phyloP scores from a whole-genome alignment of 2,888 invertebrate species.

The Capitulum mitella region DNA sequence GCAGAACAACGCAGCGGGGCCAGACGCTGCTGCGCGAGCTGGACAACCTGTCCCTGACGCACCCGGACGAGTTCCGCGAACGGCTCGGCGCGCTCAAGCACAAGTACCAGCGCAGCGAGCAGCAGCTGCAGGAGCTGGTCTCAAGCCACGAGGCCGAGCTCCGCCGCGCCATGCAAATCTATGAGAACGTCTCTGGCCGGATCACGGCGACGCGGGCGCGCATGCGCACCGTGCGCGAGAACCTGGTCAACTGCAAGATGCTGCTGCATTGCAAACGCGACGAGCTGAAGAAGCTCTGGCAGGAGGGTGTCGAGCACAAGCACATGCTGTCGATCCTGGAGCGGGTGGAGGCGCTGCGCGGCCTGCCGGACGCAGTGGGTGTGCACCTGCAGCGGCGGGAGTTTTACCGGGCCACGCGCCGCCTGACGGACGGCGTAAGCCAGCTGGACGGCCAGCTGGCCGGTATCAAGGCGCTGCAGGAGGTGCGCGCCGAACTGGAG shows the following conservation, averaged over 20 bases:
- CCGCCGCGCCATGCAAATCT: background rate
- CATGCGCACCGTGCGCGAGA: slow-evolving; percentile 42
- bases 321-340: slow-evolving; percentile 79
- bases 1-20: slow-evolving; percentile 21
- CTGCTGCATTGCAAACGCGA: slow-evolving; percentile 82
- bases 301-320: slow-evolving; percentile 92
- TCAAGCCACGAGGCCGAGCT: background rate
- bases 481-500: slow-evolving; percentile 67
- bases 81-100: slow-evolving; percentile 12
- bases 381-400: slow-evolving; percentile 62
- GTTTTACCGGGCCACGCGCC: slow-evolving; percentile 76
- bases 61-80: slow-evolving; percentile 24
- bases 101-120: slow-evolving; percentile 24
- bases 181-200: slow-evolving; percentile 31
- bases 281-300: slow-evolving; percentile 86
- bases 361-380: slow-evolving; percentile 62
- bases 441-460: slow-evolving; percentile 64
- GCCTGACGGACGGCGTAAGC: slow-evolving; percentile 62
- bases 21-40: slow-evolving; percentile 22
- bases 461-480: slow-evolving; percentile 73
- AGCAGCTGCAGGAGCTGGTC: slow-evolving; percentile 22
- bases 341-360: slow-evolving; percentile 64
- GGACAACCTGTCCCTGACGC: slow-evolving; percentile 18
- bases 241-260: slow-evolving; percentile 71
- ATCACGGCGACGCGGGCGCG: slow-evolving; percentile 33